Base-by-base conservation (phyloP, 2,113 vertebrate genomes). In the Leiothrix lutea region DNA sequence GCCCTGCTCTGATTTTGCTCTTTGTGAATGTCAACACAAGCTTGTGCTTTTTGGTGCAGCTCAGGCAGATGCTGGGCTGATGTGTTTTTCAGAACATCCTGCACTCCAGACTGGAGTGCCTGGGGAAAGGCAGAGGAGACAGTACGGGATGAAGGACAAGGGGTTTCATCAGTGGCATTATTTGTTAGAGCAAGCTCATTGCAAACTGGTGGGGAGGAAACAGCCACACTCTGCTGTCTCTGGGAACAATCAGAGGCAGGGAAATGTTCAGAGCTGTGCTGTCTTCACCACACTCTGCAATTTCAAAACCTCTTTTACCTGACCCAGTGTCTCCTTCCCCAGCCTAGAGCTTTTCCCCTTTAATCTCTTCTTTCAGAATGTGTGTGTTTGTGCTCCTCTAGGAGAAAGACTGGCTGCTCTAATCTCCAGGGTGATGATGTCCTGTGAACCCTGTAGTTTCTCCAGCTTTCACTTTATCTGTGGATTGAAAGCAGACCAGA, bases 131-230 rank as follows among this genome's bases (percentile, higher is more conserved):
- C 24, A 83, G 51, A 58, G 22, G 28, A 83, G 19, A 40, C 2
- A 11, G 15, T 3, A 19, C 3, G 12, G 66, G 18, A 4, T 77
- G 40, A 53, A 78, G 11, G 11, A 47, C 2, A 4, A 65, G 21
- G 3, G 4, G 5, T 31, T 83, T 88, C 36, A 5, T 47, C 14
- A 56, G 36, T 53, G 54, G 24, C 16, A 45, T 9, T 1, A 2
- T 31, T 36, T 66, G 11, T 57, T 33, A 53, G 20, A 74, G 20
- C 0, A 2, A 73, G 57, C 9, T 47, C 1, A 0, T 11, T 36
- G n/a, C 8, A 8, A 60, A 18, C 31, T 65, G 40, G 22, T 5
- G 0, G 11, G 9, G 3, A 33, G 28, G 9, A 48, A 33, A n/a
- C 6, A 44, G 62, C 7, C 22, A 24, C 0, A 0, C 26, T 42